These are phyloP conservation scores for Saturnia japonica DNA, from an alignment of 2,888 invertebrate genomes.

Conservation along the genomic window DNA sequence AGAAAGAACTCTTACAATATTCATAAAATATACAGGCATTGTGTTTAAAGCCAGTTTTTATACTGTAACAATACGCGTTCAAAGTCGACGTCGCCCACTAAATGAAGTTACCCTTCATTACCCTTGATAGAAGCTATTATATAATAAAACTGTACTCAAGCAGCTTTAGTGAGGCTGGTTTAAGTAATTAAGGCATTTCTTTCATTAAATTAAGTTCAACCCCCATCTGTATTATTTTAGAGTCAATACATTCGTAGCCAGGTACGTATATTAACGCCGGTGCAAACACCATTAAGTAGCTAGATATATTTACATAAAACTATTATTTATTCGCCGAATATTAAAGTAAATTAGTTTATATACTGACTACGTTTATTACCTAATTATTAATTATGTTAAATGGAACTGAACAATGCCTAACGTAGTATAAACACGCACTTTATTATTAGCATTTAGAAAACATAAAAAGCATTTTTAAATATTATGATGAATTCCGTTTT, in stretches of 20 bases:
- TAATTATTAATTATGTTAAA: not conserved
- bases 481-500: not conserved
- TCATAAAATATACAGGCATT: not conserved
- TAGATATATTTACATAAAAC: not conserved
- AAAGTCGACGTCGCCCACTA: conserved; percentile 26
- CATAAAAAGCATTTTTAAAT: conserved; percentile 1
- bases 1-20: not conserved
- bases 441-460: not conserved
- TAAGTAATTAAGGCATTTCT: conserved; percentile 37
- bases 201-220: conserved; percentile 29
- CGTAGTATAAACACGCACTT: not conserved
- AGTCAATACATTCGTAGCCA: not conserved
- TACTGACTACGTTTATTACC: not conserved
- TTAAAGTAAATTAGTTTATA: not conserved
- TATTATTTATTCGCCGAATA: not conserved
- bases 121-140: conserved; percentile 55
- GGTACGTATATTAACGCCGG: not conserved
- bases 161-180: conserved; percentile 38
- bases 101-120: conserved; percentile 61
- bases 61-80: conserved; percentile 17
- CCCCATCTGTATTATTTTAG: conserved; percentile 11
- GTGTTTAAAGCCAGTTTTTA: not conserved
- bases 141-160: conserved; percentile 52
- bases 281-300: no score
- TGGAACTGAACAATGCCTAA: not conserved